phyloP scores from a whole-genome alignment of 2,888 invertebrate species.

The Salticus scenicus region DNA sequence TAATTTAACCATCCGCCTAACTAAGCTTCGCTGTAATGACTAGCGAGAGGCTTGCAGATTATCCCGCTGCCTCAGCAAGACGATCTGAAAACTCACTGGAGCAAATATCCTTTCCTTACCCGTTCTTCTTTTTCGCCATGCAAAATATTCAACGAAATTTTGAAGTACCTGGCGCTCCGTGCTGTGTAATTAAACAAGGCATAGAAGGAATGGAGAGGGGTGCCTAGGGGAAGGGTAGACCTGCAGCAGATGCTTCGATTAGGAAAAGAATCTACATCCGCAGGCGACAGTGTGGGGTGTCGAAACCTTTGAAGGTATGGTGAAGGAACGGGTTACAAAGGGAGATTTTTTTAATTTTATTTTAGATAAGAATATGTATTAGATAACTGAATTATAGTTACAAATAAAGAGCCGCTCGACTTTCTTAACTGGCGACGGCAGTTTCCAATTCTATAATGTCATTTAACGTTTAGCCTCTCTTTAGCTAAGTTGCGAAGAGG shows the following conservation, averaged over 20 bases:
- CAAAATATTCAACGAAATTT: slow-evolving; percentile 62
- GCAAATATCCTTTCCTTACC: slow-evolving; percentile 41
- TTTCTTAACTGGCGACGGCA: too few relatives aligned
- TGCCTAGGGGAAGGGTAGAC: background rate
- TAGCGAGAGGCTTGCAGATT: slow-evolving; percentile 38
- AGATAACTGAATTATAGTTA: background rate
- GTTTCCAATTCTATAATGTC: too few relatives aligned
- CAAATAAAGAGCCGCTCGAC: background rate
- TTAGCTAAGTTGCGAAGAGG: too few relatives aligned
- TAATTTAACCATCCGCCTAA: slow-evolving; percentile 64
- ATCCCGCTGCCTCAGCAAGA: slow-evolving; percentile 44
- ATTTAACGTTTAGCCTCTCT: too few relatives aligned
- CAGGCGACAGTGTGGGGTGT: slow-evolving; percentile 52
- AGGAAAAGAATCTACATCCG: slow-evolving; percentile 37
- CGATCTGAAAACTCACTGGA: slow-evolving; percentile 48
- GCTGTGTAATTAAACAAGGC: slow-evolving; percentile 61
- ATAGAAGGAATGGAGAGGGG: slow-evolving; percentile 15
- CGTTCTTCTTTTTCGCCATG: slow-evolving; percentile 26
- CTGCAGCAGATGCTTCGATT: slow-evolving; percentile 55
- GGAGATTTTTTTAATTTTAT: background rate
- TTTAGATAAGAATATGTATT: background rate
- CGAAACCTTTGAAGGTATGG: slow-evolving; percentile 32
- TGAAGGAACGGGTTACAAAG: slow-evolving; percentile 18
- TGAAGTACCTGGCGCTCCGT: slow-evolving; percentile 58
- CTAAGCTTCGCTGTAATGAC: slow-evolving; percentile 61